Conservation (phyloP, 2,888 invertebrate genomes). For the Autographa gamma region DNA sequence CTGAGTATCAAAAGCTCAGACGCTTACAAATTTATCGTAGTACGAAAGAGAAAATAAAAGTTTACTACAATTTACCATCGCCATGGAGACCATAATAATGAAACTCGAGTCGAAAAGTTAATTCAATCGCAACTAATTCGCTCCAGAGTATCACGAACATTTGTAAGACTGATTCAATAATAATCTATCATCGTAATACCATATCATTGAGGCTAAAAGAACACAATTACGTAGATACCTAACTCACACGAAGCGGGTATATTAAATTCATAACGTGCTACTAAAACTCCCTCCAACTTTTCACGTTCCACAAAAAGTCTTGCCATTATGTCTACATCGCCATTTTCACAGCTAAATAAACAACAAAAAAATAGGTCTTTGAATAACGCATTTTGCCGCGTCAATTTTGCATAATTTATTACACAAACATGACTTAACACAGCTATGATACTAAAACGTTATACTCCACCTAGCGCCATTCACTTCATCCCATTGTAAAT, state of each 20-base stretch:
- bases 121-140: neutral
- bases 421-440: slow-evolving; percentile 71
- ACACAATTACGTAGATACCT: slow-evolving; percentile 39
- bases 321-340: slow-evolving; percentile 48
- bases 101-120: neutral
- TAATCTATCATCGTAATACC: slow-evolving; percentile 40
- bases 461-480: slow-evolving; percentile 57
- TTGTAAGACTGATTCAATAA: slow-evolving; percentile 35
- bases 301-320: slow-evolving; percentile 47
- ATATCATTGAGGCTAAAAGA: slow-evolving; percentile 45
- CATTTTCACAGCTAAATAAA: slow-evolving; percentile 62
- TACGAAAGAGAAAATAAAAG: neutral
- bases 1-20: neutral
- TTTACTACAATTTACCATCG: neutral
- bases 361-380: slow-evolving; percentile 60
- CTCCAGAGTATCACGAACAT: slow-evolving; percentile 13
- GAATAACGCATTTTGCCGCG: slow-evolving; percentile 66
- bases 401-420: slow-evolving; percentile 75
- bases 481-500: slow-evolving; percentile 44
- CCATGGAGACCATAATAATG: neutral
- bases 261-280: slow-evolving; percentile 56
- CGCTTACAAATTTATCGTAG: neutral
- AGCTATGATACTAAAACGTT: slow-evolving; percentile 59
- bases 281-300: slow-evolving; percentile 48
- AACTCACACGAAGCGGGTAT: slow-evolving; percentile 44